phyloP scores from a whole-genome alignment of 2,888 invertebrate species.

The Torymus auratus region DNA sequence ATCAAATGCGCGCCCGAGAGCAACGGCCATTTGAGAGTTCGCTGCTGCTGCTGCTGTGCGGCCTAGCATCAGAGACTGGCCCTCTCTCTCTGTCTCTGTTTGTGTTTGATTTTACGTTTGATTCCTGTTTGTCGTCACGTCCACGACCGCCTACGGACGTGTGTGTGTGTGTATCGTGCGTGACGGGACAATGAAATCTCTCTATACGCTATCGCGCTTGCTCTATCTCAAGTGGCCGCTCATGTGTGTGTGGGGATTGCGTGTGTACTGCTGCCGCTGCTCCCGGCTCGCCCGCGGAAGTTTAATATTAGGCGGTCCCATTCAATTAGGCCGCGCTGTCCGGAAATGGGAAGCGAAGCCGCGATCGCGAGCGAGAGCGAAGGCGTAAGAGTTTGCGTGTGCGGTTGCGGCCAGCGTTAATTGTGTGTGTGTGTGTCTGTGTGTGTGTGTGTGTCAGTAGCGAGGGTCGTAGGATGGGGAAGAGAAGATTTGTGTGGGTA shows the following conservation, averaged over 20 bases:
- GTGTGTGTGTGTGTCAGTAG: not conserved
- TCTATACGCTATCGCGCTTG: not conserved
- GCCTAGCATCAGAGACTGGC: too few species aligned
- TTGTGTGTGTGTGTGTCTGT: not conserved
- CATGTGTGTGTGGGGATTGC: not conserved
- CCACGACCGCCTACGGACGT: not conserved
- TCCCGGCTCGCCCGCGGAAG: slow-evolving; percentile 56
- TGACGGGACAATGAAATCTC: slow-evolving; percentile 50
- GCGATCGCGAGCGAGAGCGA: not conserved
- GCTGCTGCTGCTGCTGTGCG: too few species aligned
- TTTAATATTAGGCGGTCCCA: slow-evolving; percentile 62
- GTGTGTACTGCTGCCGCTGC: not conserved
- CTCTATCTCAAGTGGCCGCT: slow-evolving; percentile 13
- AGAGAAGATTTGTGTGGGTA: too few species aligned
- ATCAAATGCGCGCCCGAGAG: too few species aligned
- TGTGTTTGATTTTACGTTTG: slow-evolving; percentile 43
- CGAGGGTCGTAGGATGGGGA: too few species aligned
- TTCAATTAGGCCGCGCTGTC: slow-evolving; percentile 61
- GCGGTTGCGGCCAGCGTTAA: too few species aligned
- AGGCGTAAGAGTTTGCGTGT: slow-evolving; percentile 21
- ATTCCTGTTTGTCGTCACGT: slow-evolving; percentile 46
- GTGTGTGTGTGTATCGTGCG: not conserved
- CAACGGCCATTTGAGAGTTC: too few species aligned
- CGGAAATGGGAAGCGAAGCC: slow-evolving; percentile 62
- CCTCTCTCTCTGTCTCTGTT: slow-evolving; percentile 3